Base-by-base conservation (phyloP, 2,797 vertebrate species). In the Gymnodraco acuticeps region DNA sequence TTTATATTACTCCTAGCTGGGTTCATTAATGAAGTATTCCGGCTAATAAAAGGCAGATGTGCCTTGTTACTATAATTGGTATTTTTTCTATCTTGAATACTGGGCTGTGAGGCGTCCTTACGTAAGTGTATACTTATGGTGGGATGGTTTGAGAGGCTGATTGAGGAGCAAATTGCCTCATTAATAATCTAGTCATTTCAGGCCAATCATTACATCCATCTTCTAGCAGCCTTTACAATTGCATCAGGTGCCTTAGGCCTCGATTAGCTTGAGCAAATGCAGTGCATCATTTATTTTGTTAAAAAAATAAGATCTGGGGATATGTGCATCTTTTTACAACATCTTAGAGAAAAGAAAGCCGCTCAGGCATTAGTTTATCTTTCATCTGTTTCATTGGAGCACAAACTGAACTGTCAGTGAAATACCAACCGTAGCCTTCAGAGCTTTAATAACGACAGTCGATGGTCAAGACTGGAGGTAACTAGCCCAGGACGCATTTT, bases 121-220 rank as follows among this genome's bases (percentile, higher is more conserved):
- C 38, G 12, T 82, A 88, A 89, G 80, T 75, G 72, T 69, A 46
- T 66, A 70, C 69, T 87, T 85, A 84, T 2, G 31, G 53, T 84
- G 80, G 67, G 78, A 70, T 67, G 78, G 73, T 59, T 87, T 85
- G 64, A 89, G 85, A 76, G 69, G 58, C 78, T 80, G 85, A 82
- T 74, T 85, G 70, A 73, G 54, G 73, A 83, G 69, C 81, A 89
- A 91, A 89, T 83, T 85, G 81, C 64, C 75, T 89, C 81, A 85
- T 93, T 90, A 92, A 90, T 88, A 86, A 88, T 87, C 76, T 63
- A 89, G 83, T 85, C 31, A 90, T 91, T 89, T 87, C 73, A 85
- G 63, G 77, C 83, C 89, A 87, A 78, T 89, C 83, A 78, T 84
- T 83, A 69, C 55, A 64, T 85, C 78, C 84, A 87, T 84, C 77